Evolutionary conservation across 2,113 vertebrate genomes (phyloP).

Genomic region (Sapayoa aenigma): DNA sequence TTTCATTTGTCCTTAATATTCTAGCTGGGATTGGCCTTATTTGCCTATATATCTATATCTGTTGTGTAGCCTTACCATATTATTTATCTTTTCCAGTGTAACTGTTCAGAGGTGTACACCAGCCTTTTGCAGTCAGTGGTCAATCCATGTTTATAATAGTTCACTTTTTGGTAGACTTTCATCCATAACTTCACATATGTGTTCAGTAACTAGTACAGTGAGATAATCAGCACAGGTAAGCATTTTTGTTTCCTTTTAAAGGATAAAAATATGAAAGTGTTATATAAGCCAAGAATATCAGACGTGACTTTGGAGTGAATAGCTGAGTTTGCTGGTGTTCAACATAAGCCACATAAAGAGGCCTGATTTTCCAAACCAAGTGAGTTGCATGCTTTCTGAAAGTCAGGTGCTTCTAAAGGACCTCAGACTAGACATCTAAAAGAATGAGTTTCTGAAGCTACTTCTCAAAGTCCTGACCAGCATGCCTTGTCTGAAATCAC

Average conservation of each 20-base stretch:
- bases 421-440: neutral
- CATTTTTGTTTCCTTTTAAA: neutral
- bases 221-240: neutral
- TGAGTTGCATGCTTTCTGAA: neutral
- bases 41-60: neutral
- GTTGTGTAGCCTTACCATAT: neutral
- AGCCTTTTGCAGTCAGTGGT: neutral
- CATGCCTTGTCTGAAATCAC: neutral
- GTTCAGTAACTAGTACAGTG: neutral
- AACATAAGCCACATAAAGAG: neutral
- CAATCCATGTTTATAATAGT: accelerated
- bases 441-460: neutral
- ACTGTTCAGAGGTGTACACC: neutral
- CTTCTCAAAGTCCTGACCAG: neutral
- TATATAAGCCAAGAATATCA: neutral
- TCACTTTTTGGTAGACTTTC: neutral
- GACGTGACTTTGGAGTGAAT: neutral
- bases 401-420: neutral
- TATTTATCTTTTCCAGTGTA: neutral
- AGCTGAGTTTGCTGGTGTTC: neutral
- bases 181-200: neutral
- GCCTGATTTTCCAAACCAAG: neutral
- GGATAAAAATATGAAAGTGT: neutral
- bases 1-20: neutral
- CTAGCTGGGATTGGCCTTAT: neutral